Percentiles rank a stretch among this genome's conserved stretches.
These are phyloP conservation scores for Paracanthobrama guichenoti DNA, from an alignment of 2,113 vertebrate species.

Conservation along the genomic window DNA sequence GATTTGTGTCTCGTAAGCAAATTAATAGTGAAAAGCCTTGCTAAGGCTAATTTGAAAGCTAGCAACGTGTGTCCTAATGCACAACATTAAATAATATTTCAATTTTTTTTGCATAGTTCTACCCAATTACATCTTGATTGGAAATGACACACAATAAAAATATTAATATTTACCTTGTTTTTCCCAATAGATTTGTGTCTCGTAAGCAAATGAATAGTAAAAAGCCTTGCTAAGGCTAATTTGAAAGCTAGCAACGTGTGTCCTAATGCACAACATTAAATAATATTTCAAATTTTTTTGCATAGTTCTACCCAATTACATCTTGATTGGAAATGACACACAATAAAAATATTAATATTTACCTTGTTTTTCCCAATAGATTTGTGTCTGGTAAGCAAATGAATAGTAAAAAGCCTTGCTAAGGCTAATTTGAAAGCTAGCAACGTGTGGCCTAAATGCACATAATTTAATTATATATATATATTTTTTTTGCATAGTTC, in stretches of 20 bases:
- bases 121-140: not conserved
- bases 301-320: not conserved
- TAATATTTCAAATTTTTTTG: not conserved
- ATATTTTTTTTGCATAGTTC: not conserved
- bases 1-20: rapidly evolving
- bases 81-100: not conserved
- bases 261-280: not conserved
- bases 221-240: not conserved
- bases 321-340: not conserved
- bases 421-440: not conserved
- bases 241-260: not conserved
- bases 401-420: not conserved
- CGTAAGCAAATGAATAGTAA: not conserved
- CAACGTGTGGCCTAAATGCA: not conserved
- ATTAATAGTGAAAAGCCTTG: not conserved
- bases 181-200: not conserved
- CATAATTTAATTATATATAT: not conserved
- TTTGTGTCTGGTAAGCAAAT: rapidly evolving
- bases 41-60: not conserved
- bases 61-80: not conserved
- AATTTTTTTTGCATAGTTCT: not conserved
- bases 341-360: not conserved
- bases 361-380: not conserved
- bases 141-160: not conserved
- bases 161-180: not conserved